phyloP scores from a whole-genome alignment of 2,797 vertebrate genomes.

The Tadarida brasiliensis region DNA sequence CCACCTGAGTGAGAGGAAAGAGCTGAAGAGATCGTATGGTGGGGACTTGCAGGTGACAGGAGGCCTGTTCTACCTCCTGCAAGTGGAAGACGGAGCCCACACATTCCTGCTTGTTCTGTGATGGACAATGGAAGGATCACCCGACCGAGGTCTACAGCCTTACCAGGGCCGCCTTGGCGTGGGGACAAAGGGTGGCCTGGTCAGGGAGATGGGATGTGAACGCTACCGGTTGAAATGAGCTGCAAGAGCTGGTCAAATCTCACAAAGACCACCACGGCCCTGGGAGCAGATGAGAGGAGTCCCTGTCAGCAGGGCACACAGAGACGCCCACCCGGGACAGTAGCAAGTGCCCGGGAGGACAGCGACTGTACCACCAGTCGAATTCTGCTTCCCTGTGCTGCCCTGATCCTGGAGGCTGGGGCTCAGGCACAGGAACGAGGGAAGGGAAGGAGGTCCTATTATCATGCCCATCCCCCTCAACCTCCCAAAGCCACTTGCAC shows the following conservation, averaged over 20 bases:
- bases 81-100: neutral
- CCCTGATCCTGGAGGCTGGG: too few relatives aligned
- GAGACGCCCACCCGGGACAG: accelerated
- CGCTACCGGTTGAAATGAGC: neutral
- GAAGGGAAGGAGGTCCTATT: neutral
- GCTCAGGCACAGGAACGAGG: neutral
- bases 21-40: neutral
- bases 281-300: neutral
- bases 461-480: accelerated
- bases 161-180: neutral
- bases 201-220: neutral
- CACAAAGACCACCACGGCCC: neutral
- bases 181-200: neutral
- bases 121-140: accelerated
- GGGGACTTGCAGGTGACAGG: neutral
- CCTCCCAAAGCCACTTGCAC: neutral
- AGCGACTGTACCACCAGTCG: neutral
- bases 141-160: neutral
- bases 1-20: neutral
- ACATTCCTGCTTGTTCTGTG: neutral
- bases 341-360: neutral
- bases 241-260: neutral
- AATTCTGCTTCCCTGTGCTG: neutral
- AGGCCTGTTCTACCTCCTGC: neutral
- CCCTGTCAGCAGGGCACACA: neutral